Conservation (phyloP, 1,140 invertebrate species). For the Heliconius himera region DNA sequence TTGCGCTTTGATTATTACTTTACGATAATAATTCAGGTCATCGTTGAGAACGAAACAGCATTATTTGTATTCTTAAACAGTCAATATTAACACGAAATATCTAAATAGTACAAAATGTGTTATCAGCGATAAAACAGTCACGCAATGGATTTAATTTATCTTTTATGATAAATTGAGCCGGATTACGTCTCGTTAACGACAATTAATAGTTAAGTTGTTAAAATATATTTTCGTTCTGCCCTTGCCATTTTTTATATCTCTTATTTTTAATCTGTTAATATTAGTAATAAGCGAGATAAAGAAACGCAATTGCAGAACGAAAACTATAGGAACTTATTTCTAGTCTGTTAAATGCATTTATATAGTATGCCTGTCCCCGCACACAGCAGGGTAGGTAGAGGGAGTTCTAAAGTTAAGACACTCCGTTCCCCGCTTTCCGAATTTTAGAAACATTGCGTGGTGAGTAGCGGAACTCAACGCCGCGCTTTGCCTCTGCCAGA, state of each 20-base stretch:
- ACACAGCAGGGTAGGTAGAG: no score
- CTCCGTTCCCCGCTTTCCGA: no score
- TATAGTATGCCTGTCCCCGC: no score
- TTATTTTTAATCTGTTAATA: neutral
- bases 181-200: slow-evolving; percentile 19
- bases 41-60: neutral
- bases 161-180: slow-evolving; percentile 28
- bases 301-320: no score
- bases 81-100: slow-evolving; percentile 13
- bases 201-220: slow-evolving; percentile 5
- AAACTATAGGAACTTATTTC: neutral
- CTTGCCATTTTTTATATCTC: neutral
- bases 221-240: neutral
- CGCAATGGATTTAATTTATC: slow-evolving; percentile 49
- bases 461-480: no score
- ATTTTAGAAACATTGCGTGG: no score
- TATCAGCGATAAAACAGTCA: slow-evolving; percentile 49
- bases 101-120: slow-evolving; percentile 27
- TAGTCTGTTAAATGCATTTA: neutral
- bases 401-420: no score
- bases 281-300: no score
- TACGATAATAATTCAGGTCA: neutral
- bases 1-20: neutral
- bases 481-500: no score
- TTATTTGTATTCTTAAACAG: slow-evolving; percentile 12